phyloP scores from a whole-genome alignment of 2,797 vertebrate genomes.

The Halcyon leucocephala region DNA sequence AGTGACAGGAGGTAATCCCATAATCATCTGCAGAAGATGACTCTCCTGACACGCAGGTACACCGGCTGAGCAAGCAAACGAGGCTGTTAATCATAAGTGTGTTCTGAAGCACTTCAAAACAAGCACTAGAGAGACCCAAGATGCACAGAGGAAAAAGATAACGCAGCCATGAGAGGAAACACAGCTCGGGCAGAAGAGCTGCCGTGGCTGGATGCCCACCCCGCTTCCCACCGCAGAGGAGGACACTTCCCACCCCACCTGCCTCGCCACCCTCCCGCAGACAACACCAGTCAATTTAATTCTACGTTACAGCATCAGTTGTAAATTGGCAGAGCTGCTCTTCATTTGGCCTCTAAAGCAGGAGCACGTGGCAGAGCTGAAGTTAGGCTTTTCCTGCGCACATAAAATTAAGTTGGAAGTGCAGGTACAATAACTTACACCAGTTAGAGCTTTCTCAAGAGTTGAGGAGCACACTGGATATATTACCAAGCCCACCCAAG shows the following conservation, averaged over 20 bases:
- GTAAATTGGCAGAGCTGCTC: neutral
- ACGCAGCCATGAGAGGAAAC: neutral
- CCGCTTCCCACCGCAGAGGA: neutral
- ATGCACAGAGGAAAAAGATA: neutral
- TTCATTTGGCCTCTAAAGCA: neutral
- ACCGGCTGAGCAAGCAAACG: neutral
- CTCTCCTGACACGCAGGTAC: neutral
- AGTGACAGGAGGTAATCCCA: neutral
- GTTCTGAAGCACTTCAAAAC: neutral
- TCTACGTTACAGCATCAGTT: neutral
- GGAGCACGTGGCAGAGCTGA: neutral
- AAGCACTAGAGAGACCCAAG: neutral
- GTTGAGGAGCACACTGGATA: neutral
- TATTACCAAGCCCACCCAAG: neutral
- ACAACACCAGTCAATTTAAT: neutral
- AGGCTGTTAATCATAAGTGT: neutral
- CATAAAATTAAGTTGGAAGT: neutral
- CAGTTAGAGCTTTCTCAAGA: neutral
- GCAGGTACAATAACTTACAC: neutral
- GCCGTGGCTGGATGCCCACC: neutral
- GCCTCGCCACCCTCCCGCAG: neutral
- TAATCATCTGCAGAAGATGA: neutral
- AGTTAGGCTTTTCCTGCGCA: neutral
- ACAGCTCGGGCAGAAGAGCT: accelerated
- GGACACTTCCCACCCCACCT: neutral